These are phyloP conservation scores for Neosalanx taihuensis DNA, from an alignment of 2,797 vertebrate genomes.

Conservation along the genomic window DNA sequence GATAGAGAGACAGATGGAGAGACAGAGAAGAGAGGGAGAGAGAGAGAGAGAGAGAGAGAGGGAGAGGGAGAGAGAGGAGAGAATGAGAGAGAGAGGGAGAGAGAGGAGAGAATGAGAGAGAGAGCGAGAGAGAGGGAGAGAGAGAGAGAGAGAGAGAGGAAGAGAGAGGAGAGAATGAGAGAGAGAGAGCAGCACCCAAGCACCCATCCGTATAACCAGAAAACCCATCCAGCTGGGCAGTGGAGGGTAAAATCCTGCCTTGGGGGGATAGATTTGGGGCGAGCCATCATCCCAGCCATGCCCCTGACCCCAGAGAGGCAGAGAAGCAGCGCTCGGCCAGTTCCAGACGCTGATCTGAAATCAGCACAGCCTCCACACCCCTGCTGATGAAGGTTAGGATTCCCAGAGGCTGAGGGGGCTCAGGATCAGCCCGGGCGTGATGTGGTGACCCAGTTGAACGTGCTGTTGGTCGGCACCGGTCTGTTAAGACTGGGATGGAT, in stretches of 20 bases:
- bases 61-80: not conserved
- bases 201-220: slow-evolving; percentile 58
- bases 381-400: slow-evolving; percentile 1
- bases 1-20: slow-evolving; percentile 7
- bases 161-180: not conserved
- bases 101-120: too few species aligned
- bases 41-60: not conserved
- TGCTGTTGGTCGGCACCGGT: too few species aligned
- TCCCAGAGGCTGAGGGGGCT: not conserved
- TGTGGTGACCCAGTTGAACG: too few species aligned
- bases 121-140: slow-evolving; percentile 32
- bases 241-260: slow-evolving; percentile 75
- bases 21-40: not conserved
- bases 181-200: slow-evolving; percentile 17
- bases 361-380: not conserved
- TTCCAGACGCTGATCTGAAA: slow-evolving; percentile 24
- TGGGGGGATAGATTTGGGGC: slow-evolving; percentile 75
- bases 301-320: slow-evolving; percentile 55
- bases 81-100: slow-evolving; percentile 1
- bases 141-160: not conserved
- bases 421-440: too few species aligned
- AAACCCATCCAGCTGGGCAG: slow-evolving; percentile 71
- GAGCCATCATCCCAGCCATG: slow-evolving; percentile 56
- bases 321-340: slow-evolving; percentile 16
- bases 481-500: too few species aligned